phyloP scores from a whole-genome alignment of 2,888 invertebrate genomes.

The Synanthedon tipuliformis region DNA sequence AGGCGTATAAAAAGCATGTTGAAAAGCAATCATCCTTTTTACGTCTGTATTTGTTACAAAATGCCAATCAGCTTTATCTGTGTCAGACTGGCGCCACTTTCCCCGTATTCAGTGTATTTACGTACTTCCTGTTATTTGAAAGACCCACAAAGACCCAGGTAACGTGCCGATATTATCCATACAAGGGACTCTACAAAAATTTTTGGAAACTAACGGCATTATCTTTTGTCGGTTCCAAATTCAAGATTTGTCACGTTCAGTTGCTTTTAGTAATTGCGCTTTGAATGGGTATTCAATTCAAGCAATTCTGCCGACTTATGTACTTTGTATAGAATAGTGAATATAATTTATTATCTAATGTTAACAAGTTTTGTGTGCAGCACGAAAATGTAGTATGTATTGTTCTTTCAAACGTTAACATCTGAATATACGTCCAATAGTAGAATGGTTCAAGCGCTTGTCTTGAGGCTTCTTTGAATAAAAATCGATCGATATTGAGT shows the following conservation, averaged over 20 bases:
- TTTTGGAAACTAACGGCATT: constrained; percentile 20
- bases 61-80: constrained; percentile 10
- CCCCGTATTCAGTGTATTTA: constrained; percentile 21
- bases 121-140: constrained; percentile 29
- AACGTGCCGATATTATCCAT: constrained; percentile 24
- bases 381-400: background rate
- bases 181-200: constrained; percentile 18
- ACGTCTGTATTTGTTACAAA: constrained; percentile 21
- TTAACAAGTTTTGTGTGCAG: background rate
- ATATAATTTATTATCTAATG: too few species aligned
- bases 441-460: background rate
- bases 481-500: background rate
- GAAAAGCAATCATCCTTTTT: constrained; percentile 3
- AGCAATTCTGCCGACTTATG: too few species aligned
- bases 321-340: too few species aligned
- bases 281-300: too few species aligned
- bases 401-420: background rate
- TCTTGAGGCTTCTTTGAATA: background rate
- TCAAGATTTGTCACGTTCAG: too few species aligned
- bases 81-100: constrained; percentile 12
- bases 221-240: too few species aligned
- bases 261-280: too few species aligned
- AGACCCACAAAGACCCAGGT: constrained; percentile 27
- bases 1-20: too few species aligned
- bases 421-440: background rate